These are phyloP conservation scores for Ameiurus melas DNA, from an alignment of 2,113 vertebrate species.

Conservation along the genomic window DNA sequence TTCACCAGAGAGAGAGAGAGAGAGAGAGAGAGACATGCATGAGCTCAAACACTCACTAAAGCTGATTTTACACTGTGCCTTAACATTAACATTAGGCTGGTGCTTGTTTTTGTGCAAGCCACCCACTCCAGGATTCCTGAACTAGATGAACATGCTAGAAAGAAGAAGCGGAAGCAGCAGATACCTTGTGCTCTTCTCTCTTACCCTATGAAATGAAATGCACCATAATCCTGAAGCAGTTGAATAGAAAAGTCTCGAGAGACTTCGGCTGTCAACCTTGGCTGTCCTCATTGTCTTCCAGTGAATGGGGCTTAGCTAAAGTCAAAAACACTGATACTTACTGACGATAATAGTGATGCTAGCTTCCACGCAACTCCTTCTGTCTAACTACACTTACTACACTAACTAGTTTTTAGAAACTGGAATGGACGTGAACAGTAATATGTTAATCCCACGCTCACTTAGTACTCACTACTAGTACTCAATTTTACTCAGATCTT, in stretches of 20 bases:
- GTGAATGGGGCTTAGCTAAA: background rate
- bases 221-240: slow-evolving; percentile 57
- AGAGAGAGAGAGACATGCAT: background rate
- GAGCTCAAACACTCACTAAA: slow-evolving; percentile 1
- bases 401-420: background rate
- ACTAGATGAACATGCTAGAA: background rate
- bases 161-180: background rate
- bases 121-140: slow-evolving; percentile 33
- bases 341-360: background rate
- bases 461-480: background rate
- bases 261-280: too few species aligned
- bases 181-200: slow-evolving; percentile 27
- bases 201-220: slow-evolving; percentile 66
- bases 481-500: background rate
- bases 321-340: background rate
- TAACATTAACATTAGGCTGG: background rate
- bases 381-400: background rate
- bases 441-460: slow-evolving; percentile 35
- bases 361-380: background rate
- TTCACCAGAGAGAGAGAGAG: slow-evolving; percentile 60
- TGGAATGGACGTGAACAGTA: slow-evolving; percentile 18
- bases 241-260: slow-evolving; percentile 68
- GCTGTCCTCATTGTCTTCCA: slow-evolving; percentile 51
- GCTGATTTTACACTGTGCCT: background rate
- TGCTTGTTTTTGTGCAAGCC: slow-evolving; percentile 25